Percentiles rank a stretch among this genome's conserved stretches.
phyloP scores from a whole-genome alignment of 2,888 invertebrate genomes.

The Seira ritae region DNA sequence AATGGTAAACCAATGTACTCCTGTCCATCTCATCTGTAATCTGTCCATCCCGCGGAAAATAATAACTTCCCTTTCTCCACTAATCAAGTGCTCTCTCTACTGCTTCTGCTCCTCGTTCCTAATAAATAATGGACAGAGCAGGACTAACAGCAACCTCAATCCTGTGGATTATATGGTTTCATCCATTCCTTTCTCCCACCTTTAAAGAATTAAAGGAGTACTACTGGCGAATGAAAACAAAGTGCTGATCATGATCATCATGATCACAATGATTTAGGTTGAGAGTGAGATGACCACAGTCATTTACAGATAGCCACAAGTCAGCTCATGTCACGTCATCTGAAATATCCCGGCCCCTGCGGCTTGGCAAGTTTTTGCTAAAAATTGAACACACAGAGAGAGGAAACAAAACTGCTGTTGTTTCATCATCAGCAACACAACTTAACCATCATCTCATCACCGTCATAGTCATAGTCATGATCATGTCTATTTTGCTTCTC shows the following conservation, averaged over 20 bases:
- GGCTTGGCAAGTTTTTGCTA: constrained; percentile 49
- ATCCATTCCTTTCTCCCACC: constrained; percentile 6
- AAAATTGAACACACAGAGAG: constrained; percentile 23
- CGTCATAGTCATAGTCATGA: not conserved
- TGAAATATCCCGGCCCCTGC: constrained; percentile 57
- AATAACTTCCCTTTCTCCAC: constrained; percentile 44
- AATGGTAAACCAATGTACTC: constrained; percentile 65
- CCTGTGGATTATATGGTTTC: constrained; percentile 38
- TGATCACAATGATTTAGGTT: constrained; percentile 29
- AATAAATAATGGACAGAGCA: not conserved
- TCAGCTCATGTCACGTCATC: constrained; percentile 61
- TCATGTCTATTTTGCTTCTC: constrained; percentile 8
- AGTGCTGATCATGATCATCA: constrained; percentile 29
- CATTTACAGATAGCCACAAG: constrained; percentile 63
- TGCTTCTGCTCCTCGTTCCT: not conserved
- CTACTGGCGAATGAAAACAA: not conserved
- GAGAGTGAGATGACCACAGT: constrained; percentile 62
- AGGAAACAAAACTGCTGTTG: not conserved
- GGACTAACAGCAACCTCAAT: not conserved
- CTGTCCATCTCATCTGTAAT: too few relatives aligned
- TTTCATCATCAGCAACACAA: constrained; percentile 28
- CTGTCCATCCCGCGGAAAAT: constrained; percentile 56
- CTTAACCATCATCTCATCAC: constrained; percentile 41
- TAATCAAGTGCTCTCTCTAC: constrained; percentile 54
- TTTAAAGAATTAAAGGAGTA: constrained; percentile 3